phyloP scores from a whole-genome alignment of 2,797 vertebrate genomes.

The Channa striata region DNA sequence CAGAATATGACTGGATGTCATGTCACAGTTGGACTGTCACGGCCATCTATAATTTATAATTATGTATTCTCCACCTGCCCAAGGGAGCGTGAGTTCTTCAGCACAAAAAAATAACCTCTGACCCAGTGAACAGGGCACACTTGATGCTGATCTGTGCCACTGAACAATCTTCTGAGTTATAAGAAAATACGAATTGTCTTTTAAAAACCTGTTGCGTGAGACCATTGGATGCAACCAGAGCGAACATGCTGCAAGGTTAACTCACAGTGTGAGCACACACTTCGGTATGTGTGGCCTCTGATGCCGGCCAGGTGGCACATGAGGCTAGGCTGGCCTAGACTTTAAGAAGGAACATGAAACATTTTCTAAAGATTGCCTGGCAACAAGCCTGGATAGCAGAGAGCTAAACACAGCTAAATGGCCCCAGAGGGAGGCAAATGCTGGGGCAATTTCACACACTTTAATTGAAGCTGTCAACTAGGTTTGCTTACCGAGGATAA shows the following conservation, averaged over 20 bases:
- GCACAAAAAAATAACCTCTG: not conserved
- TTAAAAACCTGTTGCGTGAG: conserved; percentile 10
- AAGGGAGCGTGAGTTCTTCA: no score
- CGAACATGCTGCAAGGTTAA: not conserved
- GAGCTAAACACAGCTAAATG: conserved; percentile 70
- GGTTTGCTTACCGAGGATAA: conserved; percentile 64
- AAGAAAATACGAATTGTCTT: not conserved
- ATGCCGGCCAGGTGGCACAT: conserved; percentile 38
- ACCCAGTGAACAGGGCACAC: no score
- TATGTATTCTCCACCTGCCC: not conserved
- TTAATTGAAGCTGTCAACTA: conserved; percentile 63
- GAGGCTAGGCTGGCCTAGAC: conserved; percentile 52
- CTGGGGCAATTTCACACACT: conserved; percentile 65
- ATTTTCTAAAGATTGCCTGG: conserved; percentile 66
- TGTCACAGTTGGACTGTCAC: no score
- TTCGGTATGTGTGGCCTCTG: not conserved
- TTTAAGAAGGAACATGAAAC: conserved; percentile 56
- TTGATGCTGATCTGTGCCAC: no score
- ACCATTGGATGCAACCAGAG: not conserved
- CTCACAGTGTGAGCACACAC: conserved; percentile 4
- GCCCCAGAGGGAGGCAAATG: conserved; percentile 66
- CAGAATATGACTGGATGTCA: no score
- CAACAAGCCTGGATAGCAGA: conserved; percentile 55
- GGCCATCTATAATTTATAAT: not conserved
- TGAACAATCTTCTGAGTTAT: no score